phyloP scores from a whole-genome alignment of 1,140 invertebrate species.

The Bombus huntii region DNA sequence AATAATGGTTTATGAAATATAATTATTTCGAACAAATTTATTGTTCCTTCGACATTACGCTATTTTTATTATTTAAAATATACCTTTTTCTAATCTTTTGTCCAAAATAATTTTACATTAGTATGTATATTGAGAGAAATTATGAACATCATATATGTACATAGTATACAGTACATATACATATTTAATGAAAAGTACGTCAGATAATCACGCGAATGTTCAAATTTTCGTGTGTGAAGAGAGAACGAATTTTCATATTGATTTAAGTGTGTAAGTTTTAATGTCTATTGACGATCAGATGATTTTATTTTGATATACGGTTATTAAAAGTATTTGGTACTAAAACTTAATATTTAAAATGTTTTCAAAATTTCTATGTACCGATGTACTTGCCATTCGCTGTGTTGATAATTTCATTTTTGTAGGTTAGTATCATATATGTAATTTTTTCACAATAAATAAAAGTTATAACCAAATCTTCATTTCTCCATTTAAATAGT shows the following conservation, averaged over 20 bases:
- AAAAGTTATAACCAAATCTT: not conserved
- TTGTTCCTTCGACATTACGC: not conserved
- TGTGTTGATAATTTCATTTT: slow-evolving; percentile 75
- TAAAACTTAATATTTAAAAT: slow-evolving; percentile 41
- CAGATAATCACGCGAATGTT: not conserved
- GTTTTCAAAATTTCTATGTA: slow-evolving; percentile 74
- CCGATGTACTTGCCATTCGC: slow-evolving; percentile 80
- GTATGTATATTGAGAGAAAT: not conserved
- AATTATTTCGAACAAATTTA: not conserved
- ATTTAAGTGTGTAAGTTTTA: not conserved
- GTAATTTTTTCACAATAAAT: not conserved
- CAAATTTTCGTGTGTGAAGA: not conserved
- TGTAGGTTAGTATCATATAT: slow-evolving; percentile 75
- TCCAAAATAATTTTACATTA: not conserved
- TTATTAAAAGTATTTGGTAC: not conserved
- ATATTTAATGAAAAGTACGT: not conserved
- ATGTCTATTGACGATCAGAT: not conserved
- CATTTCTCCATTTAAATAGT: not conserved
- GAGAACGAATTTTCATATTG: not conserved
- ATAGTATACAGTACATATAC: no score
- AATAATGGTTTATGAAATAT: not conserved
- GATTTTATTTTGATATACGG: not conserved
- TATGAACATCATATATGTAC: not conserved
- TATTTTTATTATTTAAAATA: not conserved
- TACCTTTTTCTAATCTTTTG: not conserved